Base-by-base conservation (phyloP, 2,888 invertebrate species). In the Tinea trinotella region DNA sequence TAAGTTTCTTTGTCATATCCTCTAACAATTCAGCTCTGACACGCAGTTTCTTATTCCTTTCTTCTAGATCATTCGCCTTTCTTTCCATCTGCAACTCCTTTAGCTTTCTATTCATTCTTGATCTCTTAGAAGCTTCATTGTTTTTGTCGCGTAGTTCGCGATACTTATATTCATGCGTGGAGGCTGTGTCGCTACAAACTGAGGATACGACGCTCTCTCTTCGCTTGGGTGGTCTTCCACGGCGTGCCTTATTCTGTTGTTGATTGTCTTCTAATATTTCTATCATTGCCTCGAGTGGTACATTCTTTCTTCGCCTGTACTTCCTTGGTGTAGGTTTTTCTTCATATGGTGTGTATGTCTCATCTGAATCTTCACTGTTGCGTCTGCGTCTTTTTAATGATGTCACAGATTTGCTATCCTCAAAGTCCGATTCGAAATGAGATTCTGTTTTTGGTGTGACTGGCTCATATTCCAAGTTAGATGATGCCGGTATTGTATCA, bases 81-180 rank as follows among this genome's bases (percentile, higher is more conserved):
- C 76, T 71, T 60, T 82, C 74, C 87, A 89, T 88, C 62, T 90
- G 89, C 54, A 81, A 64, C 59, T 76, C 80, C 63, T 82, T 89
- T 65, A 74, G 76, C 73, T 92, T 93, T 60, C 92, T 88, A 64
- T 92, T 93, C 80, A 90, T 88, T 59, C 93, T 81, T 1, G 93
- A 93, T 61, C 90, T 88, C 62, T 93, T 87, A 40, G 93, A 93
- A 44, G 93, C 93, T 74, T 92, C 92, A 68, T 93, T 93, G 73
- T 93, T 93, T 68, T 92, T 92, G 66, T 92, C 91, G 55, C 93
- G 78, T 59, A 91, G 83, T 65, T 92, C 91, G 53, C 91, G 81
- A 68, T 93, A 93, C 59, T 86, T 89, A 48, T 71, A 68, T 59
- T 87, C 88, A 34, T 79, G 72, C 57, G 76, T 76, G 57, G 85